Base-by-base conservation (phyloP, 2,888 invertebrate species). In the Thecocarcelia acutangulata region DNA sequence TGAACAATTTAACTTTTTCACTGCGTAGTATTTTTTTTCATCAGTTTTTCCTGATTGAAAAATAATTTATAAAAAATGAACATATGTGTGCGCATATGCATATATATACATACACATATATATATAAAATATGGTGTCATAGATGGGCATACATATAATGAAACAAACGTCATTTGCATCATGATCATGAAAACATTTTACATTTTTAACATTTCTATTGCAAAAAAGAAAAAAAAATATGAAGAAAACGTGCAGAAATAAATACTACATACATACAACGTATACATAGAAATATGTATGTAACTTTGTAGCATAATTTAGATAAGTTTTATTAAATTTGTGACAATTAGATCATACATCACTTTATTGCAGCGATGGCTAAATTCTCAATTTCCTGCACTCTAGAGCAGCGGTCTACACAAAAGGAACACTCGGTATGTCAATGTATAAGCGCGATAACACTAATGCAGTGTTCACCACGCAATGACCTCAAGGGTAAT, bases 31-130 rank as follows among this genome's bases (percentile, higher is more conserved):
- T 24, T 24, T 24, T 24, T 24, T 69, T 42, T 50, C 42, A 72
- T 42, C 40, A 48, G 50, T 48, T 61, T 72, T 72, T 42, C 59
- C 72, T 61, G 72, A 72, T 63, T 73, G 63, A 54, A 54, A 68
- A 59, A 59, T 40, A n/a, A 13, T 24, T 13, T 28, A 11, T 28
- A 52, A 15, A 50, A 37, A 19, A n/a, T 37, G 12, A n/a, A 15
- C n/a, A 9, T 24, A 24, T 52, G 13, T 2, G n/a, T 24, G 2
- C n/a, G n/a, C n/a, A n/a, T n/a, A 52, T n/a, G 24, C 15, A 50
- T 12, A 2, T 50, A 21, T 50, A 21, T 19, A 50, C 11, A 11
- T 50, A 50, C 12, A 12, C 21, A 21, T 48, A 19, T 48, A 50
- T 50, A 4, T 21, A 21, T 4, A 17, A 9, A 46, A 17, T 6